phyloP scores from a whole-genome alignment of 2,888 invertebrate species.

The Drosophila rubida region DNA sequence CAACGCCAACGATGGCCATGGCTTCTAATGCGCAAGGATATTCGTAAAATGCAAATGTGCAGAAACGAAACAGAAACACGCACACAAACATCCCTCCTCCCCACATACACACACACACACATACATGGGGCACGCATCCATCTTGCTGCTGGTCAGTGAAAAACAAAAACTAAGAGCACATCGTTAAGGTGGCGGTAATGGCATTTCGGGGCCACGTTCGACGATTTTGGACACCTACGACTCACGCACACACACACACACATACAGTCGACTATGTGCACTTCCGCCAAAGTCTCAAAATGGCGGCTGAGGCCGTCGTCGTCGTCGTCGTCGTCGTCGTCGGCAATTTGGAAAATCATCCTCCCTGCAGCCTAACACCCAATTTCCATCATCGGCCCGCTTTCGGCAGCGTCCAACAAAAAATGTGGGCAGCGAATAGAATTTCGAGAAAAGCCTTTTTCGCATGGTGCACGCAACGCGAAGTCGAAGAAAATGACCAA shows the following conservation, averaged over 20 bases:
- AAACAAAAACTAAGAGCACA: conserved; percentile 63
- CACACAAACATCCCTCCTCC: conserved; percentile 26
- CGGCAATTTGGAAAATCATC: conserved; percentile 70
- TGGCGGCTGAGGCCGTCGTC: conserved; percentile 66
- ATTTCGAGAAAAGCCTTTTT: conserved; percentile 60
- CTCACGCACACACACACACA: conserved; percentile 9
- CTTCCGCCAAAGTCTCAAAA: conserved; percentile 79
- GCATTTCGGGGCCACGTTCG: conserved; percentile 75
- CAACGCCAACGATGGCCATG: conserved; percentile 36
- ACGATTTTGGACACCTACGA: conserved; percentile 73
- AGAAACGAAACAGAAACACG: conserved; percentile 67
- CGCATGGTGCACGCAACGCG: conserved; percentile 17
- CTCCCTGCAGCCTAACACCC: conserved; percentile 20
- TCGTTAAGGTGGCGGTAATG: conserved; percentile 78
- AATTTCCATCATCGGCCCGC: conserved; percentile 34
- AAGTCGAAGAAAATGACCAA: background rate
- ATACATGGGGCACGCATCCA: conserved; percentile 43
- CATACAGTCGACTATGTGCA: conserved; percentile 10
- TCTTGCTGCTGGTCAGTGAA: conserved; percentile 64
- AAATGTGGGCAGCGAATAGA: conserved; percentile 69
- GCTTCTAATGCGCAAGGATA: conserved; percentile 82
- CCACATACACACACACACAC: conserved; percentile 12
- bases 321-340: conserved; percentile 60
- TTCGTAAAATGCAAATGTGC: conserved; percentile 82
- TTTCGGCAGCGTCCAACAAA: conserved; percentile 44